Percentiles rank a stretch among this genome's conserved stretches.
phyloP scores from a whole-genome alignment of 2,888 invertebrate genomes.

The Vannuccia rotundouncinata region DNA sequence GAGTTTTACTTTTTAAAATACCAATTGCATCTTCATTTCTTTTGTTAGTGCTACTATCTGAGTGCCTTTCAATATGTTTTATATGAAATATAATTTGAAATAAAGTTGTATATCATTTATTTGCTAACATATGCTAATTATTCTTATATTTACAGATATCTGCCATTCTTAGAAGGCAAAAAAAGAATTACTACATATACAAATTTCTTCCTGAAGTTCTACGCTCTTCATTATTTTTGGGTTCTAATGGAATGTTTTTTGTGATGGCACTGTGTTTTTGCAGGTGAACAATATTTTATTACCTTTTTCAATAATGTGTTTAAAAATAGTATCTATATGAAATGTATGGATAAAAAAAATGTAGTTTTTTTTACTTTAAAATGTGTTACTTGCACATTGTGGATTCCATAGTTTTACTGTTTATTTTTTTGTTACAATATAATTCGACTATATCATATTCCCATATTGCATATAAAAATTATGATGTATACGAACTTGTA shows the following conservation, averaged over 20 bases:
- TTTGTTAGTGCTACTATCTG: too few relatives aligned
- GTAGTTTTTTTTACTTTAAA: too few relatives aligned
- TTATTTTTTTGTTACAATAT: background rate
- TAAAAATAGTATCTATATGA: too few relatives aligned
- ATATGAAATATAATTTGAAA: too few relatives aligned
- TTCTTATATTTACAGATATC: background rate
- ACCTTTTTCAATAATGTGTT: too few relatives aligned
- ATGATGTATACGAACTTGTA: too few relatives aligned
- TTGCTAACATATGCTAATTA: background rate
- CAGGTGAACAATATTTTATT: background rate
- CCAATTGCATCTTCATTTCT: too few relatives aligned
- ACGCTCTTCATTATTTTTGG: background rate
- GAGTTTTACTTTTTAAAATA: too few relatives aligned
- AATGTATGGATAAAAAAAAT: too few relatives aligned
- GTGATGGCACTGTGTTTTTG: background rate
- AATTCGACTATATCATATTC: background rate
- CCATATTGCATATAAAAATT: background rate
- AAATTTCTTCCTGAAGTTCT: background rate
- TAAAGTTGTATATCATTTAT: too few relatives aligned
- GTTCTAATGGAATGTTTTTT: background rate
- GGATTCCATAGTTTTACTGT: background rate
- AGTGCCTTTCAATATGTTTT: too few relatives aligned
- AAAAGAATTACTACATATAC: background rate
- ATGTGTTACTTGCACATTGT: too few relatives aligned
- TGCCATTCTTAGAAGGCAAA: background rate